phyloP scores from a whole-genome alignment of 1,140 invertebrate species.

The Musca domestica region DNA sequence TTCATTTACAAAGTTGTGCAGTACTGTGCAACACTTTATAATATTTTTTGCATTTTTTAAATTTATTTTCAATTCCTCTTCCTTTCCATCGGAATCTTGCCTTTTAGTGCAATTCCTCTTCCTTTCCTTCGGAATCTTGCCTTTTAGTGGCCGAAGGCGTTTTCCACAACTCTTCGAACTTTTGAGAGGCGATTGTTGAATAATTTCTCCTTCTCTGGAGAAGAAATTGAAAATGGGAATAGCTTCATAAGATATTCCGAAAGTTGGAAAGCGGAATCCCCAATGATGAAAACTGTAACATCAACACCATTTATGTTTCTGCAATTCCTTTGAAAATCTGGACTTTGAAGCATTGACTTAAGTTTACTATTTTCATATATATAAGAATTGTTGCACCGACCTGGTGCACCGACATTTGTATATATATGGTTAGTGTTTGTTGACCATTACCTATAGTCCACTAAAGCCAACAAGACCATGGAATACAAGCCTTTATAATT shows the following conservation, averaged over 20 bases:
- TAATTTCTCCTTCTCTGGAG: neutral
- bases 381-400: no score
- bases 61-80: no score
- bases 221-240: neutral
- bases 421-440: slow-evolving; percentile 7
- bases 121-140: no score
- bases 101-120: no score
- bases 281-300: slow-evolving; percentile 10
- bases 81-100: no score
- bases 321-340: neutral
- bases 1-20: neutral
- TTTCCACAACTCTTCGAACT: neutral
- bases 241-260: no score
- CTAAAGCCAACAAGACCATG: no score
- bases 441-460: slow-evolving; percentile 14
- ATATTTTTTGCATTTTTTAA: slow-evolving; percentile 14
- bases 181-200: slow-evolving; percentile 21
- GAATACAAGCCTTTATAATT: no score
- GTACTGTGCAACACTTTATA: no score
- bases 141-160: no score
- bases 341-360: neutral
- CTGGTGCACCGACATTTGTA: neutral
- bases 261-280: slow-evolving; percentile 23
- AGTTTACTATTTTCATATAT: slow-evolving; percentile 6
- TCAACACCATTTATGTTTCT: neutral